Percentiles rank a stretch among this genome's conserved stretches.
phyloP scores from a whole-genome alignment of 2,113 vertebrate species.

The Gadus macrocephalus region DNA sequence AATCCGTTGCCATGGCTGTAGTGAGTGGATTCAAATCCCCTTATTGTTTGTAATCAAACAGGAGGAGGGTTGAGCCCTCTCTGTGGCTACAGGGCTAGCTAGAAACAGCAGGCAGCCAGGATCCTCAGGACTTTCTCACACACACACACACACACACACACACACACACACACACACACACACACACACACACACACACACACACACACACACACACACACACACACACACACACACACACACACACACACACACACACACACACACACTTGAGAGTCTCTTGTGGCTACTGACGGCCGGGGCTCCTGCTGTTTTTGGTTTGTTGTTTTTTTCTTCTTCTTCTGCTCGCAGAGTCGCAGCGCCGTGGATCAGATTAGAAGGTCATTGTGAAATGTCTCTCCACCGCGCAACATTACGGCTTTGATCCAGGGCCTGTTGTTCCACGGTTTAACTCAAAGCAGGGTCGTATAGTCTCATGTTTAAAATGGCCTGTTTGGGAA shows the following conservation, averaged over 20 bases:
- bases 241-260: slow-evolving; percentile 5
- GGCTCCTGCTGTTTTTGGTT: slow-evolving; percentile 48
- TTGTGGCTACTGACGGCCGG: slow-evolving; percentile 29
- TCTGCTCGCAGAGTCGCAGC: slow-evolving; percentile 3
- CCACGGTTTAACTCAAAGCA: too few species aligned
- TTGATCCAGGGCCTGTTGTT: too few species aligned
- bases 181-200: slow-evolving; percentile 7
- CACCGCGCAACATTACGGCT: slow-evolving; percentile 5
- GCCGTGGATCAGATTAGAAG: slow-evolving; percentile 46
- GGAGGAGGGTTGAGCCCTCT: slow-evolving; percentile 43
- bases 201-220: slow-evolving; percentile 2
- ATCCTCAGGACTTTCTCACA: slow-evolving; percentile 56
- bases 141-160: slow-evolving; percentile 10
- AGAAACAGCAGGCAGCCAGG: slow-evolving; percentile 70
- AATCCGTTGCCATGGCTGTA: slow-evolving; percentile 60
- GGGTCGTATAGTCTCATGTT: too few species aligned
- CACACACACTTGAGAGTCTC: slow-evolving; percentile 27
- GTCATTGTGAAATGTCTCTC: slow-evolving; percentile 40
- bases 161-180: slow-evolving; percentile 20
- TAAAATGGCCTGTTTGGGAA: too few species aligned
- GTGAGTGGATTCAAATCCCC: slow-evolving; percentile 57
- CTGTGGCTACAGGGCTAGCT: slow-evolving; percentile 44
- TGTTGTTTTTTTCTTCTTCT: too few species aligned
- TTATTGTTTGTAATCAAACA: slow-evolving; percentile 63
- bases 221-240: slow-evolving; percentile 19